Percentiles rank a stretch among this genome's conserved stretches.
Evolutionary conservation across 1,140 invertebrate species (phyloP).

Genomic region (Drosophila busckii): DNA sequence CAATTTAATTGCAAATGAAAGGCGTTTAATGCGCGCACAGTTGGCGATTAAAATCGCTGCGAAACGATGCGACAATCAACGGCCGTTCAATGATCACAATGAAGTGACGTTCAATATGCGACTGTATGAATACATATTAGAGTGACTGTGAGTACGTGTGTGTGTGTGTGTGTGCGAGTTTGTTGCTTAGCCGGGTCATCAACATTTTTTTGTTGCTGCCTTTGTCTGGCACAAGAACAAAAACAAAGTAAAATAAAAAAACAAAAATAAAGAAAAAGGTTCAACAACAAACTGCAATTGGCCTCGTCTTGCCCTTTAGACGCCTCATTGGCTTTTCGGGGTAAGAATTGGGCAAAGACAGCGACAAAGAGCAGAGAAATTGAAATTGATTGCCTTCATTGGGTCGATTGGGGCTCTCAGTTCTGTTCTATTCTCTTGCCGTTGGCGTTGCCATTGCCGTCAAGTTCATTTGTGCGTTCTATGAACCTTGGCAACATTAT

Average conservation of each 20-base stretch:
- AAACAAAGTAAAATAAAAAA: constrained; percentile 15
- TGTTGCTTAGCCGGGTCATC: constrained; percentile 47
- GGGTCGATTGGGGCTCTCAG: constrained; percentile 18
- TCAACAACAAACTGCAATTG: constrained; percentile 51
- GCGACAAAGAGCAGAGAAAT: constrained; percentile 62
- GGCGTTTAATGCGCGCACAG: constrained; percentile 59
- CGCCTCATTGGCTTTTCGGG: constrained; percentile 67
- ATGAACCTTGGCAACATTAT: constrained; percentile 74
- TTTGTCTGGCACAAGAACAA: constrained; percentile 34
- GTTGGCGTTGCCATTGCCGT: constrained; percentile 26
- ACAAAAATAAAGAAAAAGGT: constrained; percentile 40
- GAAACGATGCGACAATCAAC: constrained; percentile 70
- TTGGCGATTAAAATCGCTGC: constrained; percentile 72
- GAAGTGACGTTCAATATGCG: constrained; percentile 43
- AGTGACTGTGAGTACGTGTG: constrained; percentile 5
- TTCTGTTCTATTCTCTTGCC: constrained; percentile 29
- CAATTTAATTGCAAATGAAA: constrained; percentile 74
- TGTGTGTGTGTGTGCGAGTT: constrained; percentile 1
- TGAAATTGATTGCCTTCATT: constrained; percentile 76
- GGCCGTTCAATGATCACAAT: constrained; percentile 62
- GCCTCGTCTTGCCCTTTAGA: constrained; percentile 68
- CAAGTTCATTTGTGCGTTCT: constrained; percentile 71
- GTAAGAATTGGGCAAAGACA: no score
- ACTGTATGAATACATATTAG: constrained; percentile 6
- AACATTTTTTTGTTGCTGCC: constrained; percentile 63